Evolutionary conservation across 2,888 invertebrate genomes (phyloP).

Genomic region (Uloborus plumipes): DNA sequence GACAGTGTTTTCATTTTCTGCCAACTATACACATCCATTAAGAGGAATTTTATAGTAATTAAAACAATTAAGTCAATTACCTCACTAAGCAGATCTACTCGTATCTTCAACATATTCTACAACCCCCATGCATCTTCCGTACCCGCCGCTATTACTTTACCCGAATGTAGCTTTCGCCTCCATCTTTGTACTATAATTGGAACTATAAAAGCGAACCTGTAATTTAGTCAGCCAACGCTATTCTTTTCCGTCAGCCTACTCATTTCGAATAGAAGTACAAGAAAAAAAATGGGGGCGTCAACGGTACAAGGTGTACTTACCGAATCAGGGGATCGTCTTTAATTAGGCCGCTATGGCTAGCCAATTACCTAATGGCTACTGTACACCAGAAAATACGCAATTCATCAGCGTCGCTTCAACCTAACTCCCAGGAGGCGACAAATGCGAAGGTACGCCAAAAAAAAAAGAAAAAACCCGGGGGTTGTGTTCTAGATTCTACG

Average conservation of each 20-base stretch:
- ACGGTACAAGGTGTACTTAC: slow-evolving; percentile 54
- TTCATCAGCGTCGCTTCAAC: slow-evolving; percentile 34
- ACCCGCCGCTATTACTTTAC: too few relatives aligned
- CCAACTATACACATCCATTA: too few relatives aligned
- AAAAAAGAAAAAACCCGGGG: background rate
- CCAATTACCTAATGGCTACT: slow-evolving; percentile 64
- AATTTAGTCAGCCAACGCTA: too few relatives aligned
- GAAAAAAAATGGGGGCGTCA: slow-evolving; percentile 41
- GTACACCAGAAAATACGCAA: slow-evolving; percentile 55
- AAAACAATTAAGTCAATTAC: too few relatives aligned
- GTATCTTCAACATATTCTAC: too few relatives aligned
- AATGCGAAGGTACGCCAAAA: background rate
- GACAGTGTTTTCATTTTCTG: too few relatives aligned
- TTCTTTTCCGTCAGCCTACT: too few relatives aligned
- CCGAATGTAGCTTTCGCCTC: background rate
- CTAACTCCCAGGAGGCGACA: slow-evolving; percentile 26
- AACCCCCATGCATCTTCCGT: too few relatives aligned
- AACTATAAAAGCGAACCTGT: too few relatives aligned
- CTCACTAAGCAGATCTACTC: too few relatives aligned
- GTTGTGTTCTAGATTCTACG: background rate
- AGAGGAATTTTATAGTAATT: too few relatives aligned
- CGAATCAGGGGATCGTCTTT: slow-evolving; percentile 58
- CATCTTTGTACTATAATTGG: background rate
- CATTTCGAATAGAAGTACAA: too few relatives aligned
- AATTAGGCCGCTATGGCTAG: slow-evolving; percentile 55